Percentiles rank a stretch among this genome's conserved stretches.
Evolutionary conservation across 2,113 vertebrate genomes (phyloP).

Genomic region (Oncorhynchus clarkii): DNA sequence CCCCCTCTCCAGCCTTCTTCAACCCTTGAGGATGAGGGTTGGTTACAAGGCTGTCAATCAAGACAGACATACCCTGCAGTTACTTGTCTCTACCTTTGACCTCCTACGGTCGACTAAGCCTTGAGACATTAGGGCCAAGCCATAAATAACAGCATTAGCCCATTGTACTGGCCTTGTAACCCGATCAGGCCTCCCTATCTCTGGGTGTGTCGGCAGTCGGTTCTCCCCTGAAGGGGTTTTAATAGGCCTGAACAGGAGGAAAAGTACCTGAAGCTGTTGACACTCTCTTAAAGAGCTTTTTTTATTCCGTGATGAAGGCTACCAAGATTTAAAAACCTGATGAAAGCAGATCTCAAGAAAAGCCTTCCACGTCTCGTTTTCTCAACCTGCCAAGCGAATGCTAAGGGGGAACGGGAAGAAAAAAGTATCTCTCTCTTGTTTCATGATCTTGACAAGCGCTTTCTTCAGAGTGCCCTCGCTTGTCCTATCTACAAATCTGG

Average conservation of each 20-base stretch:
- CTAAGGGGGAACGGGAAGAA: not conserved
- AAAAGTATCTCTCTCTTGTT: not conserved
- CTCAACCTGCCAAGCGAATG: slow-evolving; percentile 8
- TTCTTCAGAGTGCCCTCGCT: slow-evolving; percentile 3
- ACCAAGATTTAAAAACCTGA: slow-evolving; percentile 17
- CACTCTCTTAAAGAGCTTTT: slow-evolving; percentile 11
- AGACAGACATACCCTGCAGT: too few relatives aligned
- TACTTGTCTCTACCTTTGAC: slow-evolving; percentile 50
- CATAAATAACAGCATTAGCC: slow-evolving; percentile 63
- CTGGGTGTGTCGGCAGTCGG: slow-evolving; percentile 5
- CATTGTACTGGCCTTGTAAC: slow-evolving; percentile 43
- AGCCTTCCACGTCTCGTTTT: slow-evolving; percentile 16
- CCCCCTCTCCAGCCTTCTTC: not conserved
- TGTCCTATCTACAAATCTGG: slow-evolving; percentile 6
- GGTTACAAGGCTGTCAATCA: slow-evolving; percentile 44
- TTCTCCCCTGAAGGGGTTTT: slow-evolving; percentile 28
- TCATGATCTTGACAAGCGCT: slow-evolving; percentile 18
- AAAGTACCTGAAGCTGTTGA: slow-evolving; percentile 28
- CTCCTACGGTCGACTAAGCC: slow-evolving; percentile 40
- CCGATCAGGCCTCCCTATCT: slow-evolving; percentile 32
- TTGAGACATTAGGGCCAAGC: slow-evolving; percentile 54
- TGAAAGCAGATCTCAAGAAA: slow-evolving; percentile 10
- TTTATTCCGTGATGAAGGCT: slow-evolving; percentile 15
- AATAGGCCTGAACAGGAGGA: slow-evolving; percentile 35
- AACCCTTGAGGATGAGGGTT: not conserved